Conservation (phyloP, 2,113 vertebrate genomes). For the Macroglossus sobrinus region DNA sequence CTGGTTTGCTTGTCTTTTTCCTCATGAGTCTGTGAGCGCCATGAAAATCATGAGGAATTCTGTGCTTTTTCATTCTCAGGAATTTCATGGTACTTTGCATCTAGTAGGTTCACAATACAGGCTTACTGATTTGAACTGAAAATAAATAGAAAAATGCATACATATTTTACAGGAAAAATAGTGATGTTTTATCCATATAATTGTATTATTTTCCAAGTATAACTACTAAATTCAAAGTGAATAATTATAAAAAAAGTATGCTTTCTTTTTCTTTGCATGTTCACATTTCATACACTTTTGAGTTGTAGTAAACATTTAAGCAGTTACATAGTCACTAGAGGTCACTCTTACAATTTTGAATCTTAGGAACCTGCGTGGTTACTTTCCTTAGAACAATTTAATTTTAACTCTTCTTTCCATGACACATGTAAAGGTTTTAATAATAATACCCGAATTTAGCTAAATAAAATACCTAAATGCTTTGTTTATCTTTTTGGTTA, state of each 20-base stretch:
- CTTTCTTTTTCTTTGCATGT: background rate
- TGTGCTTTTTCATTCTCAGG: background rate
- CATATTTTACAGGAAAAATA: slow-evolving; percentile 10
- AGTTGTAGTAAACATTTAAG: slow-evolving; percentile 37
- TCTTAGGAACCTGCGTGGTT: slow-evolving; percentile 4
- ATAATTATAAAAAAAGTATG: background rate
- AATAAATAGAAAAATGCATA: background rate
- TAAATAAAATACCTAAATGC: slow-evolving; percentile 24
- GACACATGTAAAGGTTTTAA: background rate
- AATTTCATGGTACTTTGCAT: background rate
- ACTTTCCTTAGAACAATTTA: slow-evolving; percentile 34
- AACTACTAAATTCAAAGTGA: background rate
- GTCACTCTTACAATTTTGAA: slow-evolving; percentile 82
- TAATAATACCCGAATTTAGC: background rate
- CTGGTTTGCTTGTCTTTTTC: background rate
- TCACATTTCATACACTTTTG: background rate
- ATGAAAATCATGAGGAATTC: accelerated
- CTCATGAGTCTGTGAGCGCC: background rate
- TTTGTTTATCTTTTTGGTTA: background rate
- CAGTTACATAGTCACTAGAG: slow-evolving; percentile 80
- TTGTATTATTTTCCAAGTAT: slow-evolving; percentile 32
- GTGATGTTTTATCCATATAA: background rate
- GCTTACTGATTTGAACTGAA: background rate
- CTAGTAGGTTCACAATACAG: background rate
- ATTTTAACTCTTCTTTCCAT: slow-evolving; percentile 24